Conservation (phyloP, 2,113 vertebrate species). For the Bujurquina vittata region DNA sequence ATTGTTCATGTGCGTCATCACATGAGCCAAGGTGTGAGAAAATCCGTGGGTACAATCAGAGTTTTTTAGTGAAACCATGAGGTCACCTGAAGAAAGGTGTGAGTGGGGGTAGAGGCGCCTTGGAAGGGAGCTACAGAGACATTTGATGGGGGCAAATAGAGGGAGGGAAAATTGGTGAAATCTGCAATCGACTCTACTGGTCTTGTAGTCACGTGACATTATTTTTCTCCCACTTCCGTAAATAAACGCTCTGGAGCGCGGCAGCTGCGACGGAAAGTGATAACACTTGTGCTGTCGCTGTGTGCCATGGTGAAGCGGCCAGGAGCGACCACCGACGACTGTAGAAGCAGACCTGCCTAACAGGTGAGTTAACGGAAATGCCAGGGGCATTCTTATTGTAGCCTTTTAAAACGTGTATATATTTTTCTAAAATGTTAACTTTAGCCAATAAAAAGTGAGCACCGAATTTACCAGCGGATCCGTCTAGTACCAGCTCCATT, state of each 20-base stretch:
- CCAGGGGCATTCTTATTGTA: neutral
- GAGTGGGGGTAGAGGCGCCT: too few relatives aligned
- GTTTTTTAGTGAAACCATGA: too few relatives aligned
- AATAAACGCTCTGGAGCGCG: constrained; percentile 25
- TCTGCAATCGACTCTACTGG: constrained; percentile 40
- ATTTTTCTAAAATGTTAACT: neutral
- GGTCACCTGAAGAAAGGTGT: too few relatives aligned
- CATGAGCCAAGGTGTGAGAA: too few relatives aligned
- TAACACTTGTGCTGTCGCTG: neutral
- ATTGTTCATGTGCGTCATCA: too few relatives aligned
- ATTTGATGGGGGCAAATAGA: neutral
- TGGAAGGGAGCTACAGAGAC: too few relatives aligned
- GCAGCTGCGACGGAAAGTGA: neutral
- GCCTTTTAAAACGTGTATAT: neutral
- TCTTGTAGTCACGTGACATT: constrained; percentile 47
- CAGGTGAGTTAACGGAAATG: constrained; percentile 19
- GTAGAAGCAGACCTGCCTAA: neutral
- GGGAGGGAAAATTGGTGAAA: neutral
- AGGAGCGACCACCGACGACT: neutral
- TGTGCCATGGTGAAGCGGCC: neutral
- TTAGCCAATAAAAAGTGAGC: neutral
- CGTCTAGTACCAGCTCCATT: constrained; percentile 12
- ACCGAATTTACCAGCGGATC: neutral
- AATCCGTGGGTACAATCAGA: too few relatives aligned
- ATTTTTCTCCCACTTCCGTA: constrained; percentile 43